These are phyloP conservation scores for Eurystomus gularis DNA, from an alignment of 2,113 vertebrate species.

Conservation along the genomic window DNA sequence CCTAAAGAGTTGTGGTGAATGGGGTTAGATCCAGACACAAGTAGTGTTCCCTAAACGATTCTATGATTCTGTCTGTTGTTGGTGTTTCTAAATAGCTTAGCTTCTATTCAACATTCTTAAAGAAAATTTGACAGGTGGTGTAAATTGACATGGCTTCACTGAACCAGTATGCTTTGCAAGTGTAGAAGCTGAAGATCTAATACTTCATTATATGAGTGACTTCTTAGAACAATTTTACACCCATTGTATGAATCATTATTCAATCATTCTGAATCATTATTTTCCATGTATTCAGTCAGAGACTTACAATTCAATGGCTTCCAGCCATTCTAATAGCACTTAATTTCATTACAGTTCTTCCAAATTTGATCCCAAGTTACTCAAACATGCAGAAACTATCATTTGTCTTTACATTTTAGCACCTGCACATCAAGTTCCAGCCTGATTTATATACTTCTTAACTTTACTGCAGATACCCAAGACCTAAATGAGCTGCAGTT, in stretches of 20 bases:
- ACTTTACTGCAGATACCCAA: not conserved
- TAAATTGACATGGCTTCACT: not conserved
- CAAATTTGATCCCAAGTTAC: not conserved
- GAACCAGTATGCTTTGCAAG: not conserved
- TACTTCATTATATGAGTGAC: not conserved
- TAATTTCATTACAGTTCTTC: not conserved
- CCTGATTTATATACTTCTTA: not conserved
- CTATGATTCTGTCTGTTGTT: not conserved
- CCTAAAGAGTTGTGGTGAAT: not conserved
- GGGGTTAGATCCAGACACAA: not conserved
- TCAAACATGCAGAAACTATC: not conserved
- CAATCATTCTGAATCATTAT: not conserved
- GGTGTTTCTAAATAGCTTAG: not conserved
- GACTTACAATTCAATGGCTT: not conserved
- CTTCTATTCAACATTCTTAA: not conserved
- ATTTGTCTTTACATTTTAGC: not conserved
- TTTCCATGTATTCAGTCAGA: not conserved
- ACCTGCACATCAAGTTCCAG: not conserved
- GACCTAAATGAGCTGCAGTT: not conserved
- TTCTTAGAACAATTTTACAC: not conserved
- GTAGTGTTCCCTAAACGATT: not conserved
- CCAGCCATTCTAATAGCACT: not conserved
- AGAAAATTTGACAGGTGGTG: not conserved
- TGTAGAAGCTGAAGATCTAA: not conserved
- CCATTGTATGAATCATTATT: accelerated